Evolutionary conservation across 2,113 vertebrate species (phyloP).

Genomic region (Syrmaticus mikado): DNA sequence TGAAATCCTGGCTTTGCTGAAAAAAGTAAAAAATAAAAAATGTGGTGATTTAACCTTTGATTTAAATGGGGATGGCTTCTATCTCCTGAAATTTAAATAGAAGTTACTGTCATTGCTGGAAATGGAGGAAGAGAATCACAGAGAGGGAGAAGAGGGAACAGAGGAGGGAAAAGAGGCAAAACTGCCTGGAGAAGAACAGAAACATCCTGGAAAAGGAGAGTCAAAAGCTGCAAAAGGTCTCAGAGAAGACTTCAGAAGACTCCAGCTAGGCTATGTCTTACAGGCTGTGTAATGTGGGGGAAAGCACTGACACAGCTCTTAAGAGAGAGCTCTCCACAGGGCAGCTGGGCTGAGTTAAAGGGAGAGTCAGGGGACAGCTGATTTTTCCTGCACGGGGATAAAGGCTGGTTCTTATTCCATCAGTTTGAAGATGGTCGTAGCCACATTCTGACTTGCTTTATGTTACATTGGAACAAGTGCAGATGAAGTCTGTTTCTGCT

Average conservation of each 20-base stretch:
- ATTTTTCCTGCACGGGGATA: background rate
- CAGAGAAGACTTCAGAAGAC: background rate
- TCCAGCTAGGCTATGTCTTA: background rate
- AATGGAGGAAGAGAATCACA: background rate
- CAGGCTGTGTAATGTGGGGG: background rate
- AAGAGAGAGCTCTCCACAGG: background rate
- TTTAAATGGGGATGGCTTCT: background rate
- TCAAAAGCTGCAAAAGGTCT: background rate
- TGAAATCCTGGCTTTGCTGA: background rate
- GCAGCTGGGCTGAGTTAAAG: background rate
- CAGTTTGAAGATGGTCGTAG: background rate
- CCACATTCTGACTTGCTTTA: background rate
- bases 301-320: background rate
- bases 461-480: rapidly evolving
- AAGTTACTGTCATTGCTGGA: background rate
- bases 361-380: background rate
- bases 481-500: background rate
- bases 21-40: background rate
- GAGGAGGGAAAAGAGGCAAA: background rate
- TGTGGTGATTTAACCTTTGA: background rate
- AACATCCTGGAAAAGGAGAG: background rate
- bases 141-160: background rate
- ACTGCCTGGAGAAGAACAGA: background rate
- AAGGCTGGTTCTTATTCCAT: background rate
- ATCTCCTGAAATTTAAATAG: background rate